Base-by-base conservation (phyloP, 2,797 vertebrate genomes). In the Scarus forsteni region DNA sequence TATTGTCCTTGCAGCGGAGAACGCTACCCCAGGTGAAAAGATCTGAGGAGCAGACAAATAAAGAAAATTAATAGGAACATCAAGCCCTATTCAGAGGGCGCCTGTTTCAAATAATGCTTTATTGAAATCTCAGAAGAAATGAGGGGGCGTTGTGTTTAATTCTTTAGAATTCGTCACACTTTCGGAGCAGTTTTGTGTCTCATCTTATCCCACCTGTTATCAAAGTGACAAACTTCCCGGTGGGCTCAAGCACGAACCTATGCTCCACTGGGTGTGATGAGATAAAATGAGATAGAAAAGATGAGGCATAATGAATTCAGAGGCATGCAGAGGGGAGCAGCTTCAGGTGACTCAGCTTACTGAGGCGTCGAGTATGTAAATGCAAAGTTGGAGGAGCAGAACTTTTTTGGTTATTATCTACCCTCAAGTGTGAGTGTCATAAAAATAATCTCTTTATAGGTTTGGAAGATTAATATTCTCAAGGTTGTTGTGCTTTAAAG, bases 11-110 rank as follows among this genome's bases (percentile, higher is more conserved):
- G 7, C 64, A 76, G 67, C 39, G 0, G 18, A 75, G 75, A 79
- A 61, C n/a, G 64, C 68, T 67, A 78, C 83, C 81, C 81, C 80
- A 49, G 84, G 79, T 81, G 72, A 67, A 75, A 75, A 70, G 68
- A 84, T 73, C 73, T 44, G 75, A 86, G 77, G 60, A 53, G 70
- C 52, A 40, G 35, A 61, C 73, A 77, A 77, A 81, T 62, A 79
- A 77, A 82, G 14, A 34, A 75, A 85, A 84, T 74, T 63, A 86
- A 89, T 64, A 80, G 77, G 51, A 72, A 44, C 65, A 63, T 66
- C 55, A 11, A 1, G 56, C 34, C 35, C 35, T 36, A 14, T 39
- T 45, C 53, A 35, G 4, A 35, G 19, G 1, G 6, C 13, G 10
- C 12, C 19, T 44, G n/a, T 40, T 77, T 77, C 64, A 60, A 83